A percentile compares a stretch with the other conserved stretches of the same genome.
Evolutionary conservation across 2,797 vertebrate species (phyloP).

Genomic region (Anniella stebbinsi): DNA sequence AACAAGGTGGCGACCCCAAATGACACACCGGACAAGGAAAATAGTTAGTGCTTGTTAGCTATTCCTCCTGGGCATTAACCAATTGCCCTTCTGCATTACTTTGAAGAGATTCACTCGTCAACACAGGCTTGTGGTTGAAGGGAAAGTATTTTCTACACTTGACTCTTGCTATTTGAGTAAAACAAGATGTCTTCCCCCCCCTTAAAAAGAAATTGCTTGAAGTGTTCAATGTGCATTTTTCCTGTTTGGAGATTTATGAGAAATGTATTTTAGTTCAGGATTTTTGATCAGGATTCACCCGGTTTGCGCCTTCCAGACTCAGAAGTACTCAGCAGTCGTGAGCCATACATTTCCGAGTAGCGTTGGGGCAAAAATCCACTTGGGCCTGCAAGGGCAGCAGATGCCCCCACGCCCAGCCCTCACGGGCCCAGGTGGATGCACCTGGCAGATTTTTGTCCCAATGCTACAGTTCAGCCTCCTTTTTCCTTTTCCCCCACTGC

Average conservation of each 20-base stretch:
- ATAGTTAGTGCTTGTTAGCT: neutral
- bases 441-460: too few relatives aligned
- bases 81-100: neutral
- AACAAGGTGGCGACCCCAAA: neutral
- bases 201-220: constrained; percentile 24
- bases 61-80: neutral
- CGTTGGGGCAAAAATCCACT: too few relatives aligned
- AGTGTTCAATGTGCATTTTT: neutral
- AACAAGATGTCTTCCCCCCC: constrained; percentile 16
- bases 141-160: constrained; percentile 21
- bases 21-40: neutral
- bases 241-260: neutral
- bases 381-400: too few relatives aligned
- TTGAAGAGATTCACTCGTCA: neutral
- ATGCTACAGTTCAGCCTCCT: too few relatives aligned
- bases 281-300: too few relatives aligned
- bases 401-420: too few relatives aligned
- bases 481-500: too few relatives aligned
- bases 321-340: too few relatives aligned
- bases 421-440: too few relatives aligned
- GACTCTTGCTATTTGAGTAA: neutral
- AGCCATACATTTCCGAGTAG: too few relatives aligned
- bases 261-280: too few relatives aligned
- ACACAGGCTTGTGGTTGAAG: neutral
- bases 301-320: too few relatives aligned